These are phyloP conservation scores for Dermatophagoides farinae DNA, from an alignment of 1,140 invertebrate species.

Conservation along the genomic window DNA sequence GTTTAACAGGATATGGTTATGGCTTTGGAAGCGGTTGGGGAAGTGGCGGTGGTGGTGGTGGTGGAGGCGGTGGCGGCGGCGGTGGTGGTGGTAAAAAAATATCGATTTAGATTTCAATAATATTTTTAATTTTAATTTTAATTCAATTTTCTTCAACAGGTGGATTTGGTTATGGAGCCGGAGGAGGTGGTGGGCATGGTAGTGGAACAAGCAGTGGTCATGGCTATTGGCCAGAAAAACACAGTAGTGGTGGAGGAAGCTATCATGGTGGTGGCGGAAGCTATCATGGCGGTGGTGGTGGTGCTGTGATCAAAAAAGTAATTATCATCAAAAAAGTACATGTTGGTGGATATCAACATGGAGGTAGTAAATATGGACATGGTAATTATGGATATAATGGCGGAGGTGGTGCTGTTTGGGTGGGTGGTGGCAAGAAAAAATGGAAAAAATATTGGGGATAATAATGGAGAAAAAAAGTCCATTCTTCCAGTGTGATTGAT, in stretches of 20 bases:
- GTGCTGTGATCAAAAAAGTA: no score
- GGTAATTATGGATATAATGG: background rate
- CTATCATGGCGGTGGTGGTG: no score
- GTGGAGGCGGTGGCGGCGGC: background rate
- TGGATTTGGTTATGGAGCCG: background rate
- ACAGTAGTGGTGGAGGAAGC: background rate
- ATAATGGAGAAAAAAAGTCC: no score
- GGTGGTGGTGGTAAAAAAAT: background rate
- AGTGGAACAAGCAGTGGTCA: background rate
- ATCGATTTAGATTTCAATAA: background rate
- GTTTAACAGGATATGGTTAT: background rate
- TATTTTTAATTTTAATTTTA: background rate
- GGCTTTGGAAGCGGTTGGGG: background rate
- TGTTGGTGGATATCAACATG: background rate
- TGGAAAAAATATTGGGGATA: no score
- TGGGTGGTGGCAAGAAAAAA: background rate
- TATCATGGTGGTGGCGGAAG: no score
- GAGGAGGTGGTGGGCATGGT: background rate
- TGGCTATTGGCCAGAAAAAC: background rate
- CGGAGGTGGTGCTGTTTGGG: background rate
- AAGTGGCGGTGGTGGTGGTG: background rate
- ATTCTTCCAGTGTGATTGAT: no score
- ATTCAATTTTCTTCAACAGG: background rate
- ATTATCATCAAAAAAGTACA: no score
- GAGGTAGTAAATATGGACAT: background rate